Evolutionary conservation across 2,888 invertebrate species (phyloP).

Genomic region (Penaeus monodon): DNA sequence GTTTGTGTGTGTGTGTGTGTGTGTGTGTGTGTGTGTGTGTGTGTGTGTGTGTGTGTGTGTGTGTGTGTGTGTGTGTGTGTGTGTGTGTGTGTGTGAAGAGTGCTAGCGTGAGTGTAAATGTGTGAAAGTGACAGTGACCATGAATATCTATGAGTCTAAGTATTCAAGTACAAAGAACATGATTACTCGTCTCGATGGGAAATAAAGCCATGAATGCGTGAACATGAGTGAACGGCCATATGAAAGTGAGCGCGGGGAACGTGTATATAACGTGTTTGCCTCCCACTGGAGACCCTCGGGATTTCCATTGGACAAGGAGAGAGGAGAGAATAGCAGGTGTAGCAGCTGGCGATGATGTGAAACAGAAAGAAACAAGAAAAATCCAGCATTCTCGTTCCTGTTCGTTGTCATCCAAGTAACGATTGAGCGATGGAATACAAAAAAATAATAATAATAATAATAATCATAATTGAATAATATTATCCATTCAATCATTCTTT

Average conservation of each 20-base stretch:
- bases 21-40: not conserved
- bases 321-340: not conserved
- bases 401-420: conserved; percentile 18
- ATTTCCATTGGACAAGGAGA: not conserved
- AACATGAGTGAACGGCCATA: too few relatives aligned
- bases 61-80: not conserved
- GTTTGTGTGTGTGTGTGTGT: conserved; percentile 3
- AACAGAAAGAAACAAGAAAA: conserved; percentile 37
- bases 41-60: not conserved
- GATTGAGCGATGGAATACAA: not conserved
- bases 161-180: too few relatives aligned
- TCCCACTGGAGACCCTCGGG: too few relatives aligned
- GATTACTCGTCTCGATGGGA: too few relatives aligned
- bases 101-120: too few relatives aligned
- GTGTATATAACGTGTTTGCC: too few relatives aligned
- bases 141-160: too few relatives aligned
- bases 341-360: conserved; percentile 4
- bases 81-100: not conserved
- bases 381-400: conserved; percentile 23
- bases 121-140: too few relatives aligned
- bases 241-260: too few relatives aligned
- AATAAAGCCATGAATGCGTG: too few relatives aligned
- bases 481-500: not conserved
- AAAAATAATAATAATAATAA: not conserved
- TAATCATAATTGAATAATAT: not conserved